phyloP scores from a whole-genome alignment of 2,888 invertebrate species.

The Papilio demoleus region DNA sequence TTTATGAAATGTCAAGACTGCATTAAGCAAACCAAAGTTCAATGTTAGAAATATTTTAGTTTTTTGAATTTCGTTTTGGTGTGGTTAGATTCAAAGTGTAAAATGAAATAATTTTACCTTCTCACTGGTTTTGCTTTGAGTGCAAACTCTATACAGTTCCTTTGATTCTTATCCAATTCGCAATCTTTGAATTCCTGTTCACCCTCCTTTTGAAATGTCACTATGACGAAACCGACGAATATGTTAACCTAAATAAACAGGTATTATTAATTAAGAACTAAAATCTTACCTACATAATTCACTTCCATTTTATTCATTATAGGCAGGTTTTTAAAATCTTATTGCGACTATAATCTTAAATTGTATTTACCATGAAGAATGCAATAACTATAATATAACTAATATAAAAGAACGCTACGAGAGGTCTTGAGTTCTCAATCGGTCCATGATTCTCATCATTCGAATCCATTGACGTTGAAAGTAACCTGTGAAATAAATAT shows the following conservation, averaged over 20 bases:
- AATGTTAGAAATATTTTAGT: too few relatives aligned
- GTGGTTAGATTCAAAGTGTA: background rate
- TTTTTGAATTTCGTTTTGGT: too few relatives aligned
- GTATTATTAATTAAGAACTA: background rate
- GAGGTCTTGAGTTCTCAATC: conserved; percentile 97
- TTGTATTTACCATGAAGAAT: conserved; percentile 94
- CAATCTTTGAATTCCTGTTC: conserved; percentile 99
- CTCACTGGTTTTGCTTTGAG: conserved; percentile 93
- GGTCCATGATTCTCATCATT: conserved; percentile 96
- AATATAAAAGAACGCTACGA: conserved; percentile 99
- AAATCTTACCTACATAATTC: too few relatives aligned
- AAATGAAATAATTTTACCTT: conserved; percentile 63
- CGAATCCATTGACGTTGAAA: conserved; percentile 98
- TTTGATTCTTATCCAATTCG: conserved; percentile 99
- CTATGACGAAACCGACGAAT: conserved; percentile 99
- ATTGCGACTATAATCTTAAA: too few relatives aligned
- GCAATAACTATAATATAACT: conserved; percentile 99
- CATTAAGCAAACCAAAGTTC: too few relatives aligned
- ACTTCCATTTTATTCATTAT: background rate
- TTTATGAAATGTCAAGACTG: too few relatives aligned
- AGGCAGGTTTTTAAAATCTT: background rate
- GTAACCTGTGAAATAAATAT: conserved; percentile 84
- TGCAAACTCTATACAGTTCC: conserved; percentile 99
- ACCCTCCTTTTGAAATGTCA: conserved; percentile 99
- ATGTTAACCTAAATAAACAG: conserved; percentile 91